Percentiles rank a stretch among this genome's conserved stretches.
These are phyloP conservation scores for Microctenopoma stevenorrisi DNA, from an alignment of 2,797 vertebrate genomes.

Conservation along the genomic window DNA sequence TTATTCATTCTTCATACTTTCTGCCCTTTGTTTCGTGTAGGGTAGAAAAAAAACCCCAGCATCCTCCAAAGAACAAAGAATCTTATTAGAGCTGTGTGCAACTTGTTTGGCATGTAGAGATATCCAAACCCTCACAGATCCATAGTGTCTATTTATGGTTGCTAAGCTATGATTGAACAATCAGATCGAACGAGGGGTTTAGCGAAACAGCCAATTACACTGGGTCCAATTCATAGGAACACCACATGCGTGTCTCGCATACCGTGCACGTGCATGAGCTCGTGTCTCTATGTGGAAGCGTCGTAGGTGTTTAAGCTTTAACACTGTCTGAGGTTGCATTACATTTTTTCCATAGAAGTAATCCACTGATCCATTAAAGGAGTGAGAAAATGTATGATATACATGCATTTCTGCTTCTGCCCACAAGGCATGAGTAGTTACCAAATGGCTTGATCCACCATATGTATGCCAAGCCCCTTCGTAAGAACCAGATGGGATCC, in stretches of 20 bases:
- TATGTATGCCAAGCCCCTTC: slow-evolving; percentile 29
- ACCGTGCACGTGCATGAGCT: background rate
- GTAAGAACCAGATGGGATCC: slow-evolving; percentile 48
- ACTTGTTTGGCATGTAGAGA: background rate
- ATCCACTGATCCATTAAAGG: slow-evolving; percentile 42
- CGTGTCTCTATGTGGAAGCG: slow-evolving; percentile 11
- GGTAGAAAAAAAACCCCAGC: background rate
- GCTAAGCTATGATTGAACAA: slow-evolving; percentile 8
- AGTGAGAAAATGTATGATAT: slow-evolving; percentile 18
- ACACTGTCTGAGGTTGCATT: slow-evolving; percentile 40
- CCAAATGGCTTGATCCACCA: slow-evolving; percentile 24
- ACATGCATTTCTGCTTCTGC: slow-evolving; percentile 21
- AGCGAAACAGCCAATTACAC: background rate
- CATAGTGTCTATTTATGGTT: background rate
- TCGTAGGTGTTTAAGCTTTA: slow-evolving; percentile 20
- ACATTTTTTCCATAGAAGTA: slow-evolving; percentile 47
- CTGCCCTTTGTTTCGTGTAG: background rate
- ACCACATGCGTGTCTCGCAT: background rate
- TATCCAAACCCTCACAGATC: slow-evolving; percentile 1
- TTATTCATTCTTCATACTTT: background rate
- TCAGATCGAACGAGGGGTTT: background rate
- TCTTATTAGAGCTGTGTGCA: background rate
- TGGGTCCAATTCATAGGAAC: background rate
- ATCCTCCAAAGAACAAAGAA: background rate
- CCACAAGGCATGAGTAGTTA: slow-evolving; percentile 9